Evolutionary conservation across 2,113 vertebrate species (phyloP).

Genomic region (Hippocampus comes): DNA sequence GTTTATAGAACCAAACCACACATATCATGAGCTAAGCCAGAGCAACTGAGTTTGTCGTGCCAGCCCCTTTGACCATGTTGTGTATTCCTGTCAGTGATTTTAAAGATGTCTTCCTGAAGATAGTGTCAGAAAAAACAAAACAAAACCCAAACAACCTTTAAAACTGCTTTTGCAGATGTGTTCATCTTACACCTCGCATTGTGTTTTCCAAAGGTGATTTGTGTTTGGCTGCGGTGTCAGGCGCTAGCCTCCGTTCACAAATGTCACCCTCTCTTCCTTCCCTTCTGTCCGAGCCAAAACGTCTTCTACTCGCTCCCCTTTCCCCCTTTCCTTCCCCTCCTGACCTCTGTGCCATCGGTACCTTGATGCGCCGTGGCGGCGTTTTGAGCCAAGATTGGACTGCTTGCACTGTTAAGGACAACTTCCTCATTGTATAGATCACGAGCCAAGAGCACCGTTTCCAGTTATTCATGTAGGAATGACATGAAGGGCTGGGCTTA

Average conservation of each 20-base stretch:
- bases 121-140: neutral
- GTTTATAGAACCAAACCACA: too few relatives aligned
- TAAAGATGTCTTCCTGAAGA: neutral
- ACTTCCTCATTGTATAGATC: conserved; percentile 38
- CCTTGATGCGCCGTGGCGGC: neutral
- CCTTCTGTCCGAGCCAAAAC: conserved; percentile 43
- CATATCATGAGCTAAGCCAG: too few relatives aligned
- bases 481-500: conserved; percentile 31
- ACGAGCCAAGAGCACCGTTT: conserved; percentile 44
- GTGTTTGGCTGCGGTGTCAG: conserved; percentile 25
- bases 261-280: conserved; percentile 41
- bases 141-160: neutral
- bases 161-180: conserved; percentile 30
- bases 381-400: conserved; percentile 19
- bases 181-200: conserved; percentile 11
- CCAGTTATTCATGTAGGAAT: conserved; percentile 53
- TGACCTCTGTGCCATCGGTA: conserved; percentile 24
- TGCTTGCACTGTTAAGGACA: conserved; percentile 21
- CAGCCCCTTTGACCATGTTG: neutral
- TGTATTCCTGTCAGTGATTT: neutral
- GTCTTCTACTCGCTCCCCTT: conserved; percentile 45
- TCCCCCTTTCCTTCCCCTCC: conserved; percentile 55
- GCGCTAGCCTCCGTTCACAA: conserved; percentile 19
- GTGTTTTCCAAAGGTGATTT: conserved; percentile 38
- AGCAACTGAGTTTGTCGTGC: neutral